These are phyloP conservation scores for Chlamydotis undulata DNA, from an alignment of 2,113 vertebrate species.

Conservation along the genomic window DNA sequence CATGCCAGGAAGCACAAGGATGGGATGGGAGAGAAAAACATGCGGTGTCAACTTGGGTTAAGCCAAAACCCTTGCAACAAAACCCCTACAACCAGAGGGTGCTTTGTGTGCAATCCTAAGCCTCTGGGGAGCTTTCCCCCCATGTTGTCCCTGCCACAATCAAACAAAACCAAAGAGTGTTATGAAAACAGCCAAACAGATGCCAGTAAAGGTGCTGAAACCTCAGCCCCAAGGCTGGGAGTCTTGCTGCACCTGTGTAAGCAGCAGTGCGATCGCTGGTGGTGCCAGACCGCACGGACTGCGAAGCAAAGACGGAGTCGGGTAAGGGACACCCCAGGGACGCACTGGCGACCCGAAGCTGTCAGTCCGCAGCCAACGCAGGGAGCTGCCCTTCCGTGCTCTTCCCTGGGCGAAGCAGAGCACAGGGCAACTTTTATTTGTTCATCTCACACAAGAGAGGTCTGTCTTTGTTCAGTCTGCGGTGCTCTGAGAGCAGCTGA, in stretches of 20 bases:
- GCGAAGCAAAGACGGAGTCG: fast-evolving
- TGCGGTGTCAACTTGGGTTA: neutral
- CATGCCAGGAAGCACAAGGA: neutral
- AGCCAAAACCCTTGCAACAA: neutral
- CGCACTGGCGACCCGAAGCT: neutral
- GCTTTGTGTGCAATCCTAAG: neutral
- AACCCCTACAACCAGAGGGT: neutral
- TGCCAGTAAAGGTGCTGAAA: neutral
- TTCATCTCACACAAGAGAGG: neutral
- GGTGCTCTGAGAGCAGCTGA: neutral
- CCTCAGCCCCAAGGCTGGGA: neutral
- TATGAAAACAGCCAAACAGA: neutral
- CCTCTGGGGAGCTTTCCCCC: neutral
- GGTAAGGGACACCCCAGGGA: neutral
- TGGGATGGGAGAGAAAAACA: neutral
- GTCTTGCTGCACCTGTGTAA: neutral
- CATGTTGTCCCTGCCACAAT: neutral
- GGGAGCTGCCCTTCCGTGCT: neutral
- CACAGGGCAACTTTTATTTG: fast-evolving
- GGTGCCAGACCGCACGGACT: neutral
- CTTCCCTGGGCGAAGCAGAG: neutral
- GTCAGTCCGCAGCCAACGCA: fast-evolving
- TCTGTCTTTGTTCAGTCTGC: neutral
- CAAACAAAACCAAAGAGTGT: neutral
- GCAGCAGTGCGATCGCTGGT: neutral